Evolutionary conservation across 2,113 vertebrate species (phyloP), one percentile per base, ranked within the genome.

Genomic region (Sinocyclocheilus grahami): DNA sequence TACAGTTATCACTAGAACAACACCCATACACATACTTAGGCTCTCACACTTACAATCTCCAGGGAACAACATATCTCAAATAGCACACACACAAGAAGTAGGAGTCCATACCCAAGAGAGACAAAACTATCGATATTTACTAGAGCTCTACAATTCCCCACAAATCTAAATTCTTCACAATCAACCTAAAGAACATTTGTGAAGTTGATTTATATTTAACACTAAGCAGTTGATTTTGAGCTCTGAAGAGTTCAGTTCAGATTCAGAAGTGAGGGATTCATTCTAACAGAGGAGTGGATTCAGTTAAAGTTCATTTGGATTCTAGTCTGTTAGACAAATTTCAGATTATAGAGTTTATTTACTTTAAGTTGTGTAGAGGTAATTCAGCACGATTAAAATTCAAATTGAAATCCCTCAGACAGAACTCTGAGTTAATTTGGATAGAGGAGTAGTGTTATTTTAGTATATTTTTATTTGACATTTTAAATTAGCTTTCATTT

Each of bases 31-130:
- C 30, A 33, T 78, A 24, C 27, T 78, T 58, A 76, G n/a, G 10
- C 78, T 82, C 63, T 67, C 63, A 51, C n/a, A 20, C 58, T 80
- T 58, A 42, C 58, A 80, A 18, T 80, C 78, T 80, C 3, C 24
- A 30, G 39, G 79, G 79, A 82, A 76, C 62, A 82, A 42, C 62
- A 46, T 82, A 46, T 67, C n/a, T 30, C 8, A 65, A n/a, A 46
- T 18, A 46, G 48, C 39, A 82, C 42, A 48, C 58, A 67, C 60
- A 63, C 62, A 82, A 67, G 7, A 30, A 51, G 8, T 24, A 67
- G 24, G 12, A 16, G 3, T 48, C 24, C 37, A 82, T 62, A 82
- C 62, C 9, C 18, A 3, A 65, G 60, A 20, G 60, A 65, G 60
- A 27, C n/a, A 24, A 33, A 81, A 27, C 78, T 65, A 24, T 65